Evolutionary conservation across 2,888 invertebrate genomes (phyloP), one percentile per base, ranked within the genome.

Genomic region (Erynnis tages): DNA sequence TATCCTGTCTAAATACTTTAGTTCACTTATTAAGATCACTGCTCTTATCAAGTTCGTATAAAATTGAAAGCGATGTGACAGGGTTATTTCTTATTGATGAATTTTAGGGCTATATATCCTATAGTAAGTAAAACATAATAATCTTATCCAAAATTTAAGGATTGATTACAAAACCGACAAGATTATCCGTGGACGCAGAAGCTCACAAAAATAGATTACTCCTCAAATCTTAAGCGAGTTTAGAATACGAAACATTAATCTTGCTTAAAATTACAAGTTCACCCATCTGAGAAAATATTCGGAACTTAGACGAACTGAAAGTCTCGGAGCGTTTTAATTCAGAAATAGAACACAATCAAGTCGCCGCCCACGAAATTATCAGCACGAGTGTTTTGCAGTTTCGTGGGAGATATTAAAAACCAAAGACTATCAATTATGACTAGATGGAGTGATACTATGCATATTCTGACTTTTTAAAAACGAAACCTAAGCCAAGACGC

Each of bases 381-480:
- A 37, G 13, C 35, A 10, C 32, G 38, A 40, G 21, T 30, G 29
- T 30, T 16, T 32, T 25, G 48, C 30, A 23, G 30, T 55, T 56
- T 59, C 59, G 63, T 30, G 48, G 53, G 43, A 62, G 62, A 67
- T 63, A 67, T 68, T 66, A 70, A 4, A 21, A 4, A 21, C 21
- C 21, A 21, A 21, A 21, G 21, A 21, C 21, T 4, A 4, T 21
- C 5, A 21, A 21, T 21, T 21, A 4, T 21, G 21, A n/a, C n/a
- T n/a, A n/a, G n/a, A n/a, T n/a, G n/a, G n/a, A n/a, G n/a, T n/a
- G n/a, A n/a, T n/a, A n/a, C n/a, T n/a, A n/a, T n/a, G n/a, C n/a
- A n/a, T n/a, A n/a, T n/a, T n/a, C n/a, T n/a, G n/a, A n/a, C n/a
- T n/a, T n/a, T n/a, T n/a, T n/a, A n/a, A n/a, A n/a, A n/a, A n/a